phyloP scores from a whole-genome alignment of 2,888 invertebrate species.

The Oxycera nigricornis region DNA sequence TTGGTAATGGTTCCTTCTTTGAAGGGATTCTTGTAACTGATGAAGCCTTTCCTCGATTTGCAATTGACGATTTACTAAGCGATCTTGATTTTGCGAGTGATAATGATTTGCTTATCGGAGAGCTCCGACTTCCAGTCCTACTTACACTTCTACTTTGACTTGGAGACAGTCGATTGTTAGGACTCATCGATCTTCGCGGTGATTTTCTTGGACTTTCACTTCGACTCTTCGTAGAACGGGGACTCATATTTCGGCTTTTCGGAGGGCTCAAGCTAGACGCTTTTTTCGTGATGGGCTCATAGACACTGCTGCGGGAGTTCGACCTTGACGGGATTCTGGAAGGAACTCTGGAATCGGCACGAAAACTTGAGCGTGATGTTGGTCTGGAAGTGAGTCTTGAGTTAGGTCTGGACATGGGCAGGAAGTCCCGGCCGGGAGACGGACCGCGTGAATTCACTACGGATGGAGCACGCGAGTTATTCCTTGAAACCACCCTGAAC shows the following conservation, averaged over 20 bases:
- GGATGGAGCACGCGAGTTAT: constrained; percentile 27
- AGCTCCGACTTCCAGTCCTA: background rate
- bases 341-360: constrained; percentile 49
- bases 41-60: no score
- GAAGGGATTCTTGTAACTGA: constrained; percentile 4
- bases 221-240: constrained; percentile 45
- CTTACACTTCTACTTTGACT: constrained; percentile 29
- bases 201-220: constrained; percentile 51
- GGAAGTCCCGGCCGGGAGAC: constrained; percentile 53
- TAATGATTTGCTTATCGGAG: background rate
- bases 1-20: constrained; percentile 52
- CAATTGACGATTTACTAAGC: background rate
- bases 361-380: constrained; percentile 52
- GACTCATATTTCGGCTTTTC: constrained; percentile 49
- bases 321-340: constrained; percentile 52
- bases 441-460: constrained; percentile 50
- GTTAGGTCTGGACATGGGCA: constrained; percentile 49
- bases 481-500: constrained; percentile 48
- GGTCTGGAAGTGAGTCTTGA: constrained; percentile 53
- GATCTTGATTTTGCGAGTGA: constrained; percentile 24
- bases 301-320: constrained; percentile 47
- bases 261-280: constrained; percentile 48
- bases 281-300: background rate
- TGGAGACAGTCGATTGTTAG: constrained; percentile 46
- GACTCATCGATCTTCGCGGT: constrained; percentile 53